Evolutionary conservation across 2,888 invertebrate genomes (phyloP).

Genomic region (Allophyes oxyacanthae): DNA sequence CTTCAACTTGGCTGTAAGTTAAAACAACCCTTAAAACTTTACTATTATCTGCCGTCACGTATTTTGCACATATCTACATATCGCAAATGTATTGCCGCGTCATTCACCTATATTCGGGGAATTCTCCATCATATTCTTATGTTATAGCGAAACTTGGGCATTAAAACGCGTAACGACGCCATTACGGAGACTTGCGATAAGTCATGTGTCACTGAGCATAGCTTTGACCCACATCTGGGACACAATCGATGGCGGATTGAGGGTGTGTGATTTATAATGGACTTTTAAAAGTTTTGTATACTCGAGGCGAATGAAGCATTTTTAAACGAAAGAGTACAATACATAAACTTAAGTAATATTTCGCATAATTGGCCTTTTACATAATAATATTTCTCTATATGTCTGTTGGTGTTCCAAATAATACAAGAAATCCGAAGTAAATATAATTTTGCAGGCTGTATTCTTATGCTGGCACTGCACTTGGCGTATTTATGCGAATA

Average conservation of each 20-base stretch:
- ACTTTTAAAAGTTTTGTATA: slow-evolving; percentile 12
- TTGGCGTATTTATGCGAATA: no score
- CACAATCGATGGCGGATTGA: slow-evolving; percentile 44
- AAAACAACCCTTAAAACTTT: slow-evolving; percentile 34
- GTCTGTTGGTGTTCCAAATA: no score
- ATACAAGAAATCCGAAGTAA: no score
- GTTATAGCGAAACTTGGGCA: slow-evolving; percentile 56
- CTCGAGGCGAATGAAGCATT: no score
- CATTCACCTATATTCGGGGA: slow-evolving; percentile 46
- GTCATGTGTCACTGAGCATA: slow-evolving; percentile 44
- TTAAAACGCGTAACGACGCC: slow-evolving; percentile 56
- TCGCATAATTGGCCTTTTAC: no score
- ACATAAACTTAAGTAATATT: no score
- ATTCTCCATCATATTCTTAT: slow-evolving; percentile 56
- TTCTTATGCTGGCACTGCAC: no score
- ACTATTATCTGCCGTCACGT: slow-evolving; percentile 26
- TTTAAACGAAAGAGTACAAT: no score
- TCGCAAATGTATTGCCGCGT: slow-evolving; percentile 42
- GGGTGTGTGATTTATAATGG: slow-evolving; percentile 29
- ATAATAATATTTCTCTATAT: no score
- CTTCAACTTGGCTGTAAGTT: slow-evolving; percentile 8
- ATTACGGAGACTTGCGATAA: slow-evolving; percentile 47
- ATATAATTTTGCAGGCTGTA: no score
- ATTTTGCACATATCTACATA: slow-evolving; percentile 42
- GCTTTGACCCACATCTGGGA: slow-evolving; percentile 43